phyloP scores from a whole-genome alignment of 2,888 invertebrate genomes.

The Apodemia zela region DNA sequence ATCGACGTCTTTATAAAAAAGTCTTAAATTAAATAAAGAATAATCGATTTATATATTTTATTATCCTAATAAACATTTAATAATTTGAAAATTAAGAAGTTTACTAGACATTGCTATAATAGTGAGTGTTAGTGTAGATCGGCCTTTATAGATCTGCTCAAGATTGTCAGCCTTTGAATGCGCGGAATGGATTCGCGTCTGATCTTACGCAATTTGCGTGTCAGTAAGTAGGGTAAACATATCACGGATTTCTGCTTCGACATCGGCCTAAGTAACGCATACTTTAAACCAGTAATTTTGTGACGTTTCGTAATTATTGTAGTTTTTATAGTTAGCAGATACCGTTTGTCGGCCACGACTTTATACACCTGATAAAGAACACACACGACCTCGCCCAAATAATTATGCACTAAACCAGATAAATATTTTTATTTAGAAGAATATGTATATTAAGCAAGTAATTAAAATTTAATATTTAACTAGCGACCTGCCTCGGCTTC shows the following conservation, averaged over 20 bases:
- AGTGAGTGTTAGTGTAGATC: neutral
- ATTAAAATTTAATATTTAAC: no score
- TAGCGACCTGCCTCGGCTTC: no score
- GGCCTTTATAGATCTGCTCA: neutral
- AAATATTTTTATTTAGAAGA: no score
- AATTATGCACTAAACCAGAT: neutral
- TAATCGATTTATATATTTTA: no score
- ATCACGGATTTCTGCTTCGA: conserved; percentile 12
- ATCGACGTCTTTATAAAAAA: no score
- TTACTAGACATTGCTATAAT: no score
- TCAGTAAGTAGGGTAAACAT: conserved; percentile 10
- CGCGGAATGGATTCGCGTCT: conserved; percentile 9
- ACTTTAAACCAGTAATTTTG: neutral
- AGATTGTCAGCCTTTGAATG: conserved; percentile 1
- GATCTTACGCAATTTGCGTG: conserved; percentile 10
- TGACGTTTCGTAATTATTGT: neutral
- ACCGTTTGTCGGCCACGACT: neutral
- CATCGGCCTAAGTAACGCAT: conserved; percentile 3
- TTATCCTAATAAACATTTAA: no score
- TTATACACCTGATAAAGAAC: neutral
- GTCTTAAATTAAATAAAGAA: no score
- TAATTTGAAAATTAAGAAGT: no score
- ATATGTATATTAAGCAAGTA: no score
- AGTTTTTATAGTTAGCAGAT: neutral
- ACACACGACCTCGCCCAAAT: neutral